Conservation (phyloP, 2,797 vertebrate species). For the Neopelma chrysocephalum region DNA sequence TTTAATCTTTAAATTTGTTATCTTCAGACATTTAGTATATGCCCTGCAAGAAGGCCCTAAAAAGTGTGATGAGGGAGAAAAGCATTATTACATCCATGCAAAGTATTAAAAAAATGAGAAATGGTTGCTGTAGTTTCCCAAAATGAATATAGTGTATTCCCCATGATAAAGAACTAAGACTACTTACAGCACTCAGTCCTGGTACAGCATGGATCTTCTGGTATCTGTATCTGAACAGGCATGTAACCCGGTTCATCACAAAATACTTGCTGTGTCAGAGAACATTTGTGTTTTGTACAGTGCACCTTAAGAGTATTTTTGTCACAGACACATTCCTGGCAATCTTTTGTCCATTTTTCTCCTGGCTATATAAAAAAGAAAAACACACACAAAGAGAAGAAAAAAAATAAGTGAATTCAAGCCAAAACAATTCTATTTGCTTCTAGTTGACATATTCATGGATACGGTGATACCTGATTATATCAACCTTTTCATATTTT, state of each 20-base stretch:
- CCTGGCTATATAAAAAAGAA: constrained; percentile 49
- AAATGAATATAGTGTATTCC: not conserved
- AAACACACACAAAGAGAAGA: not conserved
- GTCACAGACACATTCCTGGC: constrained; percentile 85
- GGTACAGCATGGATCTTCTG: constrained; percentile 81
- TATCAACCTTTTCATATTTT: not conserved
- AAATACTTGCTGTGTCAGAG: not conserved
- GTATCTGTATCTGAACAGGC: constrained; percentile 66
- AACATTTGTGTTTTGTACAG: constrained; percentile 79
- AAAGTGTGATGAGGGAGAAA: not conserved
- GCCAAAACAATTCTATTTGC: not conserved
- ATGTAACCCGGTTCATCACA: constrained; percentile 81
- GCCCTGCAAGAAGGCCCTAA: not conserved
- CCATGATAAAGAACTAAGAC: not conserved
- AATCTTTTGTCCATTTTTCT: constrained; percentile 80
- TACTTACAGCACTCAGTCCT: constrained; percentile 82
- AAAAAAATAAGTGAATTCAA: not conserved
- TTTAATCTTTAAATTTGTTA: not conserved
- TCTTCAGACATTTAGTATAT: not conserved
- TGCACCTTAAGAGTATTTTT: constrained; percentile 67
- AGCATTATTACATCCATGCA: not conserved
- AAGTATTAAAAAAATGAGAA: not conserved
- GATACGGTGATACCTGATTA: not conserved
- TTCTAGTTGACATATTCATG: not conserved
- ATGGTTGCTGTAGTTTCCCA: not conserved